Evolutionary conservation across 2,888 invertebrate species (phyloP), one percentile per base, ranked within the genome.

Genomic region (Lutraria lutraria): DNA sequence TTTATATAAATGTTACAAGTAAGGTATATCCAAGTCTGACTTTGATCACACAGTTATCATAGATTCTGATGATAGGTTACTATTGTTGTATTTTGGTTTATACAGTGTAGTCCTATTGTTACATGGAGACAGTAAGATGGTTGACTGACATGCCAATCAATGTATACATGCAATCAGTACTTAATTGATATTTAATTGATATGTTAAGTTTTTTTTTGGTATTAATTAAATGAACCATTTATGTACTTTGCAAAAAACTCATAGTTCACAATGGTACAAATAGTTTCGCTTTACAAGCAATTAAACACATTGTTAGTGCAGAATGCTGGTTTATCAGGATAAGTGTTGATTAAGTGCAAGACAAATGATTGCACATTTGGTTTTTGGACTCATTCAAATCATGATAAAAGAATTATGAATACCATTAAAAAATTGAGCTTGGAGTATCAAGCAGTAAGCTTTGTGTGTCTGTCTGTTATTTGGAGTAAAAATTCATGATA

Each of bases 111-210:
- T 68, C 34, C 16, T 31, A 76, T 34, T 63, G 63, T 63, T 31
- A 34, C 13, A 16, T 21, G 76, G 76, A 76, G 76, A 76, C 76
- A 76, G 76, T 25, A 31, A 19, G 31, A 76, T 34, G 34, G 13
- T 34, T 34, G 31, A 16, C 34, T 76, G 76, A 76, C 76, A 31
- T 76, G 4, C 34, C 29, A 34, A 76, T 76, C 76, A 34, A 34
- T 76, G 19, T 19, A 31, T 31, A 12, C 12, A 76, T 34, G 29
- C 31, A 34, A 76, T 76, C 76, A 31, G 34, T 31, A 19, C 31
- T 76, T 76, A 76, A 76, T 76, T 76, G 76, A 76, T 76, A 31
- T 19, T 76, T 76, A 34, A 76, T 76, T 76, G 76, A 76, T 76
- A 76, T 3, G 34, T 76, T 34, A 31, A 16, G 31, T 34, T 76